Base-by-base conservation (phyloP, 2,888 invertebrate species). In the Morpho deidamia region DNA sequence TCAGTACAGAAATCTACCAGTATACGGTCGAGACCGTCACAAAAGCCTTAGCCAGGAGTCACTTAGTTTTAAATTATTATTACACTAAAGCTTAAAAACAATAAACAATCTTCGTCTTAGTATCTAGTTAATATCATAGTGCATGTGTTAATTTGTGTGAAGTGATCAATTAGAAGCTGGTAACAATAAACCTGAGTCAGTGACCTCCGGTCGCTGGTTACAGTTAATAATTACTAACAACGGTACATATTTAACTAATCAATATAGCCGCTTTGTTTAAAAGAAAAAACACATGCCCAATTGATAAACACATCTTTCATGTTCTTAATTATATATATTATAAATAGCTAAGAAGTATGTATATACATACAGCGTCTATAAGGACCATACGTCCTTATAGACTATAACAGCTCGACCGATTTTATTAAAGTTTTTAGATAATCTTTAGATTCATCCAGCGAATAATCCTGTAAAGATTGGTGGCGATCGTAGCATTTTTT, bases 151-250 rank as follows among this genome's bases (percentile, higher is more conserved):
- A 62, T 62, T 61, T 54, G 61, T 65, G 62, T 63, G 60, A 60
- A 59, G 59, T 61, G 56, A 67, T 65, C 69, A 69, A 70, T 73
- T 68, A 65, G 76, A 67, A 69, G 69, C 72, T 72, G 75, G 69
- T 70, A 70, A 74, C 70, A 73, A 74, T 75, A 72, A 70, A 70
- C 69, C 62, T 60, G 63, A 59, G 81, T 74, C 78, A 68, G 43
- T 73, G 79, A 83, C 79, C 83, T 70, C 70, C 68, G 63, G 57
- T 50, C 12, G 14, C 54, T 14, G 51, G 72, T 74, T 76, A 81
- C 80, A 75, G 81, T 75, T 81, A 76, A 76, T n/a, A 23, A 23
- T 77, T 81, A 83, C 82, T 82, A 81, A 76, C 81, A 83, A 81
- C 82, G 82, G 82, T 81, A 78, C 60, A 57, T 68, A 68, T 69